phyloP scores from a whole-genome alignment of 2,888 invertebrate species.

The Phortica magna region DNA sequence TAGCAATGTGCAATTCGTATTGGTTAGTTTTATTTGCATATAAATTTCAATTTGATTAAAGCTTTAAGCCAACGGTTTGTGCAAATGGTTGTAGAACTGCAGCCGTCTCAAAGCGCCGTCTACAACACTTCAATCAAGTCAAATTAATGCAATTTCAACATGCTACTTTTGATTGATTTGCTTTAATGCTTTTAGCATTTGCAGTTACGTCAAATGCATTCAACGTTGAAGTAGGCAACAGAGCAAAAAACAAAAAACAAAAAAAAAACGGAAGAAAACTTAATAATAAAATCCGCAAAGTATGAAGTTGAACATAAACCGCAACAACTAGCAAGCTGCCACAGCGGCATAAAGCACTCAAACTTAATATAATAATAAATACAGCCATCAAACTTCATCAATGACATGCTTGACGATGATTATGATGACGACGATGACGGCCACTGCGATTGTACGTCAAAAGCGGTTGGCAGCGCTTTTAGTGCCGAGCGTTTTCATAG shows the following conservation, averaged over 20 bases:
- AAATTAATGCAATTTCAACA: neutral
- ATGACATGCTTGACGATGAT: neutral
- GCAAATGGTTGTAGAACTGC: no score
- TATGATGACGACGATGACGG: slow-evolving; percentile 3
- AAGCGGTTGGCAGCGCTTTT: slow-evolving; percentile 56
- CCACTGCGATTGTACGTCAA: slow-evolving; percentile 49
- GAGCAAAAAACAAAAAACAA: neutral
- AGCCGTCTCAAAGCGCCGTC: slow-evolving; percentile 10
- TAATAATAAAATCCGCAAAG: neutral
- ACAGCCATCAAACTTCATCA: slow-evolving; percentile 28
- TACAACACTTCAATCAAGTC: neutral
- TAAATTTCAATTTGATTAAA: no score
- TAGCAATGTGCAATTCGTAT: no score
- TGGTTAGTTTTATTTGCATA: no score
- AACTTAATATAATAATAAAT: slow-evolving; percentile 25
- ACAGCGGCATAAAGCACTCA: slow-evolving; percentile 20
- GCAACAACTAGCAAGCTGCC: neutral
- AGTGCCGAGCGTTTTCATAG: slow-evolving; percentile 56
- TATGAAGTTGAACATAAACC: neutral
- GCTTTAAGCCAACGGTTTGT: no score
- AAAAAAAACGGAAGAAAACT: neutral
- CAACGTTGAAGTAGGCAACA: neutral
- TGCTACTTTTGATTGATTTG: slow-evolving; percentile 5
- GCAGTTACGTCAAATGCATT: slow-evolving; percentile 12
- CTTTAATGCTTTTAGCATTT: slow-evolving; percentile 11